A percentile compares a stretch with the other conserved stretches of the same genome.
These are phyloP conservation scores for Chamaetylas fuelleborni DNA, from an alignment of 2,113 vertebrate genomes.

Conservation along the genomic window DNA sequence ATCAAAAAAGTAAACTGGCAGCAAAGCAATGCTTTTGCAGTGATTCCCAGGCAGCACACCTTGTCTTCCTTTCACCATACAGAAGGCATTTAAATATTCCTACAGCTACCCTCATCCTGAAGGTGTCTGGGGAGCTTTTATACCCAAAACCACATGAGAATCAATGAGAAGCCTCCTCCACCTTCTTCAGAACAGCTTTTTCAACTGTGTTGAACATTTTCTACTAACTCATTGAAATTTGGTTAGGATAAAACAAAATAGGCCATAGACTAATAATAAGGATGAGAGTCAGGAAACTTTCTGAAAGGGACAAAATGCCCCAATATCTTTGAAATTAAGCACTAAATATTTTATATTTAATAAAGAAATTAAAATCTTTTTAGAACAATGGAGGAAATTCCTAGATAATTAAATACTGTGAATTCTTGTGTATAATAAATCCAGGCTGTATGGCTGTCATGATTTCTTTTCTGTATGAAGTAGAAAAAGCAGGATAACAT, in stretches of 20 bases:
- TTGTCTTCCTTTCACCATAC: not conserved
- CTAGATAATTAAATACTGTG: not conserved
- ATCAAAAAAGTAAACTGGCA: not conserved
- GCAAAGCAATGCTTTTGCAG: not conserved
- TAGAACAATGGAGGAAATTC: not conserved
- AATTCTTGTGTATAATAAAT: not conserved
- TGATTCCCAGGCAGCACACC: not conserved
- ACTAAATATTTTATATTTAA: not conserved
- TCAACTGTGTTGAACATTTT: not conserved
- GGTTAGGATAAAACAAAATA: not conserved
- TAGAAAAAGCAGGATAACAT: not conserved
- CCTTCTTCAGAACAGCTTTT: not conserved
- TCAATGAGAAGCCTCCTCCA: not conserved
- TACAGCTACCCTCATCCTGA: not conserved
- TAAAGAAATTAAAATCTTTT: not conserved
- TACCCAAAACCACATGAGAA: not conserved
- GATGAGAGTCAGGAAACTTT: not conserved
- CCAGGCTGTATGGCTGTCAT: not conserved
- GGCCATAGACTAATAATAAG: not conserved
- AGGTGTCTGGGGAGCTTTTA: not conserved
- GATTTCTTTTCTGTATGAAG: not conserved
- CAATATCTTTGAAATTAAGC: not conserved
- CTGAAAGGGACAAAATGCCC: not conserved
- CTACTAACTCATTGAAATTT: not conserved
- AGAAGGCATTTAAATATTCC: not conserved